Percentiles rank a stretch among this genome's conserved stretches.
Evolutionary conservation across 2,113 vertebrate genomes (phyloP).

Genomic region (Eptesicus fuscus): DNA sequence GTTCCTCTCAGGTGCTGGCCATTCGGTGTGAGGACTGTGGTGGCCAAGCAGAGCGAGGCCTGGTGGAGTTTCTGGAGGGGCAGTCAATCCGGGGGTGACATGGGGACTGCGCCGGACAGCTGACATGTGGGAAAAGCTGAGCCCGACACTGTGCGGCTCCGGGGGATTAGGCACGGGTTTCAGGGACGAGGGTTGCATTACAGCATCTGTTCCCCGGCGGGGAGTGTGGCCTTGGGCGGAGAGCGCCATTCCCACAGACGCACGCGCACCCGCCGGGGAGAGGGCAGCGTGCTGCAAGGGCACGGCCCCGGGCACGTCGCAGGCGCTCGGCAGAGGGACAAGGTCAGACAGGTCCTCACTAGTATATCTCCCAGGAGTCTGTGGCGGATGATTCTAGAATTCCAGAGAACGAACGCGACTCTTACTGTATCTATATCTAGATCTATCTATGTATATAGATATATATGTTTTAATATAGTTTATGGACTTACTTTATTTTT

Average conservation of each 20-base stretch:
- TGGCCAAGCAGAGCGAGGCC: not conserved
- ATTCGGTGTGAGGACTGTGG: not conserved
- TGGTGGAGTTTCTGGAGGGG: not conserved
- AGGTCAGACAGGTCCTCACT: not conserved
- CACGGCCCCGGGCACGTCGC: too few relatives aligned
- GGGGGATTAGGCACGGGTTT: not conserved
- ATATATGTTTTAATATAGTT: too few relatives aligned
- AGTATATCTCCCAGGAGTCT: not conserved
- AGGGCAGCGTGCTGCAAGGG: not conserved
- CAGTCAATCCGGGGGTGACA: not conserved
- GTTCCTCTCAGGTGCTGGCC: not conserved
- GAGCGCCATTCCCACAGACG: not conserved
- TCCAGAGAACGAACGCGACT: too few relatives aligned
- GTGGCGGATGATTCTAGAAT: not conserved
- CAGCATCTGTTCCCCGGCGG: not conserved
- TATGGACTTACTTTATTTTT: too few relatives aligned
- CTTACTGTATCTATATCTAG: too few relatives aligned
- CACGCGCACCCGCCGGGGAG: not conserved
- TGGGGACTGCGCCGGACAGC: not conserved
- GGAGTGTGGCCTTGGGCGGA: not conserved
- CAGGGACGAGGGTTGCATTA: not conserved
- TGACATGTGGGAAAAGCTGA: not conserved
- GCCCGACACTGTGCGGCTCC: not conserved
- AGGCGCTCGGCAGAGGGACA: not conserved
- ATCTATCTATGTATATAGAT: too few relatives aligned